Evolutionary conservation across 2,888 invertebrate genomes (phyloP).

Genomic region (Chirona hameri): DNA sequence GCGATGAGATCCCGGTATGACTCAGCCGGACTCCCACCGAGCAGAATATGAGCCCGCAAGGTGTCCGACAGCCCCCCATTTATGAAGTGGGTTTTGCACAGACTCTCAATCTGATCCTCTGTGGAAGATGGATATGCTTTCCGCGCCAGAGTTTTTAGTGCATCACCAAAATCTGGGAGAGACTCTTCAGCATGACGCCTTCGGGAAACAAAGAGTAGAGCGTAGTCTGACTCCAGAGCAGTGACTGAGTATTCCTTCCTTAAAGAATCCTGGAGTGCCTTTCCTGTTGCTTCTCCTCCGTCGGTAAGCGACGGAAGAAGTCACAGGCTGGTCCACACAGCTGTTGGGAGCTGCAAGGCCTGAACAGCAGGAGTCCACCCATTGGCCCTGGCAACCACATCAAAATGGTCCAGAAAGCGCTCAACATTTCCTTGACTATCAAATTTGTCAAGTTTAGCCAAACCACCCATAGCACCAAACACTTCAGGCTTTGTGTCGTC

Average conservation of each 20-base stretch:
- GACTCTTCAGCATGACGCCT: background rate
- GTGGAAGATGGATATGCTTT: background rate
- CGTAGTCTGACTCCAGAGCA: background rate
- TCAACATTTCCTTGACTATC: background rate
- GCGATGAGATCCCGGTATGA: background rate
- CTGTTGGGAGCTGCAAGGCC: background rate
- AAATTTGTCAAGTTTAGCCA: background rate
- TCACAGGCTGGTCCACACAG: background rate
- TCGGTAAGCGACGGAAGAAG: background rate
- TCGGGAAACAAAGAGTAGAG: background rate
- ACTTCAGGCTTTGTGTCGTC: background rate
- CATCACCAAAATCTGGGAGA: background rate
- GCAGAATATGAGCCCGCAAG: background rate
- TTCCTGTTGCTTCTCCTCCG: background rate
- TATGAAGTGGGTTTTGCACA: background rate
- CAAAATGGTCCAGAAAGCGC: background rate
- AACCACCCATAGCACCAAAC: background rate
- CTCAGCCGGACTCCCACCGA: background rate
- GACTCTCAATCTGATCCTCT: background rate
- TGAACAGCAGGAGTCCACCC: background rate
- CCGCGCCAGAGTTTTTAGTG: background rate
- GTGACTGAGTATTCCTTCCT: background rate
- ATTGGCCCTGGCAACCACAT: background rate
- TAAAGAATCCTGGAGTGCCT: too few species aligned
- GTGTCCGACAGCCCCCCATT: background rate